Evolutionary conservation across 2,888 invertebrate species (phyloP), one percentile per base, ranked within the genome.

Genomic region (Muscina levida): DNA sequence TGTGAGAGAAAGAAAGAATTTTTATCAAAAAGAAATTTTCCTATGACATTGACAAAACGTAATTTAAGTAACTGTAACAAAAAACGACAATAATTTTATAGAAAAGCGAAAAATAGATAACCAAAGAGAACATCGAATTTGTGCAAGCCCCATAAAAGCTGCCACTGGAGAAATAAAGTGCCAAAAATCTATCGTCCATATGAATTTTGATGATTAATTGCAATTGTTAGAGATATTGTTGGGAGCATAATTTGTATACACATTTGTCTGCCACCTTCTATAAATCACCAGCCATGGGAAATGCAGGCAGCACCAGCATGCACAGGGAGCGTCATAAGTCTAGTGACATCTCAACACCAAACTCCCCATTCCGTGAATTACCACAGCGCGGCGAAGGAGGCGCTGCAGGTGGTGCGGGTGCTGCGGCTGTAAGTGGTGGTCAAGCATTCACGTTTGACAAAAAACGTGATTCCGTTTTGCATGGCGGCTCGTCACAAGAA

Each of bases 381-480:
- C 82, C 85, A 19, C 79, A 77, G 24, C 71, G 78, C 75, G 85
- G 86, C 31, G 88, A 87, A 37, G 82, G 85, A 66, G 85, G 82
- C 65, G 85, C 85, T 26, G 88, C 87, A 37, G 82, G 85, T 65
- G 85, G 82, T 65, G 85, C 85, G 11, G 84, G 82, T 26, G 84
- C 83, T 37, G 85, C 81, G 46, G 67, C 77, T 39, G 74, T 74
- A n/a, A 74, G 81, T 72, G 95, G 95, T 87, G 95, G 95, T 73
- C 96, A 96, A 89, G 96, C 96, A 62, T 97, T 97, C 91, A 93
- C 94, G 72, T 97, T 97, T 91, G 96, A 96, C 89, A 96, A 96
- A 90, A 95, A 74, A 37, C 94, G 94, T 62, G 81, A 81, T 88
- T 92, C 93, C 84, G 92, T 93, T 82, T 92, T 94, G 86, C 94